Evolutionary conservation across 2,888 invertebrate genomes (phyloP).

Genomic region (Ochropacha duplaris): DNA sequence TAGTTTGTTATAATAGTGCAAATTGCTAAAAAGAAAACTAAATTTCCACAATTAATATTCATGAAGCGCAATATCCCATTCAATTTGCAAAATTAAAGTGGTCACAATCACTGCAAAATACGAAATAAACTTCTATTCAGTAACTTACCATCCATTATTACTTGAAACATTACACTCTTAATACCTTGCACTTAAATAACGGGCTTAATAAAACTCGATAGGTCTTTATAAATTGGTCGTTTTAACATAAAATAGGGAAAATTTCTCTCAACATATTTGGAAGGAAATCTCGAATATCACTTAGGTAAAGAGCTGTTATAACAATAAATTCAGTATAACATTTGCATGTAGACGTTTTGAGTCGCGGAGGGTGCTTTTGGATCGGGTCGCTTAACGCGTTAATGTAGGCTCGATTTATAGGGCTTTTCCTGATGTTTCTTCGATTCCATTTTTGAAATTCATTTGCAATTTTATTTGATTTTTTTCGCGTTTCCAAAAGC

Average conservation of each 20-base stretch:
- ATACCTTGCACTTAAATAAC: constrained; percentile 4
- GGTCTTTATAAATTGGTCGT: constrained; percentile 40
- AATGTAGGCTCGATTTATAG: constrained; percentile 43
- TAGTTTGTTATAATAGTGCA: no score
- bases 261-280: constrained; percentile 58
- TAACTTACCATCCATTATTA: constrained; percentile 33
- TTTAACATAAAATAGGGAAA: constrained; percentile 50
- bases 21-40: constrained; percentile 7
- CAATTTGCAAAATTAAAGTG: constrained; percentile 52
- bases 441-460: background rate
- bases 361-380: constrained; percentile 55
- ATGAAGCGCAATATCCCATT: constrained; percentile 48
- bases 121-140: constrained; percentile 54
- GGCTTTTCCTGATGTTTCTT: constrained; percentile 45
- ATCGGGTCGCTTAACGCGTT: constrained; percentile 70
- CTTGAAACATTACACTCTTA: constrained; percentile 27
- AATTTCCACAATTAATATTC: constrained; percentile 21
- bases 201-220: constrained; percentile 18
- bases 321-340: constrained; percentile 77
- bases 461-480: background rate
- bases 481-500: background rate
- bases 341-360: constrained; percentile 68
- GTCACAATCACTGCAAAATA: constrained; percentile 56
- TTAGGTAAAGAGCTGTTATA: constrained; percentile 72
- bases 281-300: constrained; percentile 76